Base-by-base conservation (phyloP, 2,113 vertebrate genomes). In the Propithecus coquereli region DNA sequence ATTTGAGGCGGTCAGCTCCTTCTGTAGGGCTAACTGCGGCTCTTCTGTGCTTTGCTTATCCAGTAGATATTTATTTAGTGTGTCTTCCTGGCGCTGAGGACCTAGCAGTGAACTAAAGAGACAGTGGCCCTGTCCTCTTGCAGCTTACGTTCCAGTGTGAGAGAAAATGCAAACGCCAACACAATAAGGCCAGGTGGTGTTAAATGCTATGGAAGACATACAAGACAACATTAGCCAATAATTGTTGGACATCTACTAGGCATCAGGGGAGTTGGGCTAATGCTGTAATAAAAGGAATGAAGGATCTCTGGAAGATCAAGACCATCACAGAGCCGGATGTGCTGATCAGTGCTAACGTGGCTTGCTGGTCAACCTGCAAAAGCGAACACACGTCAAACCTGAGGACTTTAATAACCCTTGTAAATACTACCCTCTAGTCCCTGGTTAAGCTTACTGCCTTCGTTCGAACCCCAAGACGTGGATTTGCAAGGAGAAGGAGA, bases 301-400 rank as follows among this genome's bases (percentile, higher is more conserved):
- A 1, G 5, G 6, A 23, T 2, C 34, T 45, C 76, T 14, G 76
- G 47, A 79, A 13, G 4, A 16, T 66, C 1, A 11, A 59, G 47
- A 13, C 3, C 25, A 40, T 54, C 45, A 85, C 3, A 52, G n/a
- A 70, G 22, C 4, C 1, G 1, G 34, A 12, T 20, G 1, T 18
- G 30, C 22, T 57, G 50, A 34, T 68, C 17, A 13, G 30, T 71
- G 70, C 40, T 43, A 74, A 45, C 13, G 8, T 47, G 40, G 16
- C 47, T 2, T 17, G 27, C 25, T 65, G 57, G 23, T 65, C 16
- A 6, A 23, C 34, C 30, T 68, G 79, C 32, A 30, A 83, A 93
- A 14, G 10, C 6, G 4, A 14, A 47, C 2, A 13, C 14, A 2
- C 0, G 3, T 1, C 30, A 0, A 14, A 34, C n/a, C 16, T 17